Evolutionary conservation across 30 jellyfish, hydroid and myxozoan genomes (phyloP).

Genomic region (Cassiopea xamachana): DNA sequence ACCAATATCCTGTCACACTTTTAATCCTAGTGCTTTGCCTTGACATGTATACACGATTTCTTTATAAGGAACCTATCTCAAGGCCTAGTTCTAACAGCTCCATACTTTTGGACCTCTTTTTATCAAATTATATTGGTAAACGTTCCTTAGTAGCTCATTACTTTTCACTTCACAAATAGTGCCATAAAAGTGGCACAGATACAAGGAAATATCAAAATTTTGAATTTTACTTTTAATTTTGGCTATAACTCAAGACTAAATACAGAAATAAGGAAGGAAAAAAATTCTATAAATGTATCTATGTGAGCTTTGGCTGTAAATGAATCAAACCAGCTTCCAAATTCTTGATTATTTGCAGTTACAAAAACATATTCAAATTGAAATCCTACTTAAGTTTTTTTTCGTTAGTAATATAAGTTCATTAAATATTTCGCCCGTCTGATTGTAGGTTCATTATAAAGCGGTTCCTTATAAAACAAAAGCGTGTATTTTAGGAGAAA

Average conservation of each 20-base stretch:
- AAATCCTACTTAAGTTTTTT: neutral
- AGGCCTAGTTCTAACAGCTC: neutral
- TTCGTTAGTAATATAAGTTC: neutral
- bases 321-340: neutral
- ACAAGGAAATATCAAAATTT: too few species aligned
- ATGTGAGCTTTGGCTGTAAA: too few species aligned
- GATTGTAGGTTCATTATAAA: neutral
- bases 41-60: neutral
- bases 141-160: neutral
- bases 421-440: neutral
- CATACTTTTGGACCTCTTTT: neutral
- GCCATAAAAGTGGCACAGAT: neutral
- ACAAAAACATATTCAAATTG: neutral
- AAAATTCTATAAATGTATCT: neutral
- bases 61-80: neutral
- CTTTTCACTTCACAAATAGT: neutral
- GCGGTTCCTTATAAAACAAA: neutral
- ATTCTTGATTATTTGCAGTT: neutral
- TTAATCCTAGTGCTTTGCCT: too few species aligned
- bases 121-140: neutral
- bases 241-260: too few species aligned
- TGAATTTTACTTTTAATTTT: too few species aligned
- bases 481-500: neutral
- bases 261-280: neutral
- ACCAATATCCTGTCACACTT: too few species aligned